A percentile compares a stretch with the other conserved stretches of the same genome.
These are phyloP conservation scores for Ochropleura leucogaster DNA, from an alignment of 2,888 invertebrate species.

Conservation along the genomic window DNA sequence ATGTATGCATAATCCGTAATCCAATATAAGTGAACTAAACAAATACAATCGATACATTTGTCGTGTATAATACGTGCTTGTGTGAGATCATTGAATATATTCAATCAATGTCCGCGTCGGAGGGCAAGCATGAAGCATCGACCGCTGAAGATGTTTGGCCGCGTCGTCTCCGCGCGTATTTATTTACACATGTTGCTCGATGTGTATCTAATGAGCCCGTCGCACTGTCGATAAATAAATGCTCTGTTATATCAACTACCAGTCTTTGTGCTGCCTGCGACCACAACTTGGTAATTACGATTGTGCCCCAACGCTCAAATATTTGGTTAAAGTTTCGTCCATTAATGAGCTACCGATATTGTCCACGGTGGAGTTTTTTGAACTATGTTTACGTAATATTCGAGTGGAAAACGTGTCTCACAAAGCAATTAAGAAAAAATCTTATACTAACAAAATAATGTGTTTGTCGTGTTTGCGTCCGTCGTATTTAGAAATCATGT, in stretches of 20 bases:
- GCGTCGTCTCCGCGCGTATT: conserved; percentile 77
- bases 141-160: conserved; percentile 83
- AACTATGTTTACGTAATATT: conserved; percentile 83
- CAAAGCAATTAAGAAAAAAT: conserved; percentile 80
- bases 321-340: conserved; percentile 88
- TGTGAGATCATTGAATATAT: conserved; percentile 59
- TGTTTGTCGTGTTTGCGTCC: conserved; percentile 80
- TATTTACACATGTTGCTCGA: conserved; percentile 87
- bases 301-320: conserved; percentile 85
- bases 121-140: conserved; percentile 71
- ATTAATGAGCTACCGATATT: conserved; percentile 89
- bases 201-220: conserved; percentile 87
- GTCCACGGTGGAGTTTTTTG: conserved; percentile 77
- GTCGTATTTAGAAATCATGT: conserved; percentile 80
- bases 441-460: conserved; percentile 76
- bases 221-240: conserved; percentile 80
- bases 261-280: conserved; percentile 82
- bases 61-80: conserved; percentile 33
- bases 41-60: conserved; percentile 39
- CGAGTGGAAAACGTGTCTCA: conserved; percentile 77
- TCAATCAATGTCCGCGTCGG: conserved; percentile 62
- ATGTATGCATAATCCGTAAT: conserved; percentile 3
- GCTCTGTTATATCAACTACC: conserved; percentile 87
- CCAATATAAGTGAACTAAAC: conserved; percentile 27
- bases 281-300: conserved; percentile 84